phyloP scores from a whole-genome alignment of 2,113 vertebrate species.

The Heterotis niloticus region DNA sequence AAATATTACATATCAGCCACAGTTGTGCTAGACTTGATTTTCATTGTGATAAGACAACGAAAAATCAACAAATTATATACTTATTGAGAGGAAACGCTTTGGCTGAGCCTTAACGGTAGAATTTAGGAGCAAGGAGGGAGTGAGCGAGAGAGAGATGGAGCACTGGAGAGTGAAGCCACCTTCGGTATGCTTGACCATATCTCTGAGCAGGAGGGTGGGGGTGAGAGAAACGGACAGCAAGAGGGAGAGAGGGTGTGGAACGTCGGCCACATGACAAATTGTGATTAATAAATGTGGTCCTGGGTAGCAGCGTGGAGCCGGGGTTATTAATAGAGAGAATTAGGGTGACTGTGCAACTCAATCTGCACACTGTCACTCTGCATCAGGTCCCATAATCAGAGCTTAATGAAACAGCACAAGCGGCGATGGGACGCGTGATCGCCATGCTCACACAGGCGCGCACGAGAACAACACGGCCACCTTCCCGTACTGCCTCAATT shows the following conservation, averaged over 20 bases:
- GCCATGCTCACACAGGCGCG: background rate
- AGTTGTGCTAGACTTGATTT: too few species aligned
- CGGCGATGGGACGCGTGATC: background rate
- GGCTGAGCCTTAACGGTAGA: slow-evolving; percentile 31
- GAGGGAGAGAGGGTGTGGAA: background rate
- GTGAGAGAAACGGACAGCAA: background rate
- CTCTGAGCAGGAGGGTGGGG: background rate
- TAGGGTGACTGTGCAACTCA: slow-evolving; percentile 59
- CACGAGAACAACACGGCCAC: background rate
- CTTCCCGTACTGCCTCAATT: background rate
- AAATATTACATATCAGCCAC: too few species aligned
- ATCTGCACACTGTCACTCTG: slow-evolving; percentile 75
- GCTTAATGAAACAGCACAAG: slow-evolving; percentile 66
- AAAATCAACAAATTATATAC: too few species aligned
- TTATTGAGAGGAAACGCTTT: slow-evolving; percentile 33
- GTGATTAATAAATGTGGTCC: slow-evolving; percentile 71
- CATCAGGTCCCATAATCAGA: slow-evolving; percentile 72
- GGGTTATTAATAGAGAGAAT: slow-evolving; percentile 67
- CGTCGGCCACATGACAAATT: slow-evolving; percentile 10
- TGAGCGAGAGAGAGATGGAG: slow-evolving; percentile 11
- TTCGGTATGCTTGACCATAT: slow-evolving; percentile 10
- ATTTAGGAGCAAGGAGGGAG: background rate
- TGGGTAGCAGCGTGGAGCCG: slow-evolving; percentile 62
- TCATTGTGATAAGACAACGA: too few species aligned
- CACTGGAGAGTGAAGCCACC: slow-evolving; percentile 24